A percentile compares a stretch with the other conserved stretches of the same genome.
Evolutionary conservation across 2,888 invertebrate species (phyloP).

Genomic region (Lottia scabra): DNA sequence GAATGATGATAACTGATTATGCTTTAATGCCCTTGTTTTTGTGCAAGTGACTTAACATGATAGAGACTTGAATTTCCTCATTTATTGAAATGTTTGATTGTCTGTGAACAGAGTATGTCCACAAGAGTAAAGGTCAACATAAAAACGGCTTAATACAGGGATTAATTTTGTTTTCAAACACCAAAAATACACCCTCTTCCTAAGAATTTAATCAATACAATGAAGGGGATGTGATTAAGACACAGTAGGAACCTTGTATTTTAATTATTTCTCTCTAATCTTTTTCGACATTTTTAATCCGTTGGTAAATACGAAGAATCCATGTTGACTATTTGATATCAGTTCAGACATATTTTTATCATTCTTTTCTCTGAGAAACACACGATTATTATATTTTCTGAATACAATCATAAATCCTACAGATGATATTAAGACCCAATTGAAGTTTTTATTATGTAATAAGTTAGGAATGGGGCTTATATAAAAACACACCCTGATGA

Average conservation of each 20-base stretch:
- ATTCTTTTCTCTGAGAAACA: too few species aligned
- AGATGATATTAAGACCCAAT: too few species aligned
- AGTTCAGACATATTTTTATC: neutral
- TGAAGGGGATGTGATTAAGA: conserved; percentile 7
- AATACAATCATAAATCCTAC: too few species aligned
- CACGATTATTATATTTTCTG: too few species aligned
- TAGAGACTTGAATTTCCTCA: too few species aligned
- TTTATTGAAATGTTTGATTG: neutral
- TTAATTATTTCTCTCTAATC: conserved; percentile 3
- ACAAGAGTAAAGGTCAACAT: conserved; percentile 2
- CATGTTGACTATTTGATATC: neutral
- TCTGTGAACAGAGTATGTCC: neutral
- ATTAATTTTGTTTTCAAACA: conserved; percentile 5
- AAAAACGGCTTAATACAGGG: neutral
- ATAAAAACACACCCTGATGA: too few species aligned
- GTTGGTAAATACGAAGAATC: neutral
- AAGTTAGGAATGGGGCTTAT: too few species aligned
- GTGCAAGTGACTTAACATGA: too few species aligned
- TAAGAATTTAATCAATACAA: conserved; percentile 2
- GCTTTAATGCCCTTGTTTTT: too few species aligned
- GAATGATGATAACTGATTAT: too few species aligned
- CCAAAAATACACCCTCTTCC: neutral
- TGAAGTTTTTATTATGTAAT: too few species aligned
- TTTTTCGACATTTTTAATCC: neutral
- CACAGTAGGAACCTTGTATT: conserved; percentile 7